These are phyloP conservation scores for Heterodera carotae DNA, from an alignment of 1,140 invertebrate genomes.

Conservation along the genomic window DNA sequence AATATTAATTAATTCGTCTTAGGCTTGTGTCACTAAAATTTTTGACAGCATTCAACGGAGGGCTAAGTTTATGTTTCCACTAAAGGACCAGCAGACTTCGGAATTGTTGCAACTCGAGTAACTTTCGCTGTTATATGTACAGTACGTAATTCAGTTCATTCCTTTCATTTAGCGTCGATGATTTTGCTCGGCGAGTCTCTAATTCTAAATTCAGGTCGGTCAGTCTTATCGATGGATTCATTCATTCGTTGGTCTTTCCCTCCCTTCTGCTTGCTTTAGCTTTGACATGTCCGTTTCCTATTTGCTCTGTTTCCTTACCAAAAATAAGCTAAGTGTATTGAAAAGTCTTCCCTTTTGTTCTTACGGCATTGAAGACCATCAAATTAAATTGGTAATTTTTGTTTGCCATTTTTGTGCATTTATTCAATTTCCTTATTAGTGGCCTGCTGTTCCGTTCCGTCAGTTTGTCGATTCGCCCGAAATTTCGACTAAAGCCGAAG, in stretches of 20 bases:
- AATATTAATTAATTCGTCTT: neutral
- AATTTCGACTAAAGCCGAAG: neutral
- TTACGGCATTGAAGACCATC: conserved; percentile 19
- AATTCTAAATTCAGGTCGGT: conserved; percentile 19
- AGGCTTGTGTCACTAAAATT: conserved; percentile 7
- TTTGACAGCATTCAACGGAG: conserved; percentile 11
- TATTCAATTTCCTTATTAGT: neutral
- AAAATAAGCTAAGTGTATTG: conserved; percentile 19
- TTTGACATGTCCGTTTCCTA: conserved; percentile 14
- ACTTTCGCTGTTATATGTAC: neutral
- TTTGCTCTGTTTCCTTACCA: conserved; percentile 24
- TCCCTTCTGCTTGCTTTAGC: neutral
- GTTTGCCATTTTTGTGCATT: neutral
- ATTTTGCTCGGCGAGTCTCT: conserved; percentile 16
- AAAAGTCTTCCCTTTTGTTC: conserved; percentile 16
- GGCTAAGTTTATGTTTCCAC: conserved; percentile 22
- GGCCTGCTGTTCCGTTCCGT: conserved; percentile 17
- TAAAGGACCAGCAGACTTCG: neutral
- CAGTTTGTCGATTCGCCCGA: conserved; percentile 10
- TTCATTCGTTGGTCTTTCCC: neutral
- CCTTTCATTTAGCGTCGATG: conserved; percentile 7
- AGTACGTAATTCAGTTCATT: no score
- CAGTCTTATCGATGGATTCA: neutral
- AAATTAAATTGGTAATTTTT: conserved; percentile 6
- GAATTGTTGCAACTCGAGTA: conserved; percentile 11